Evolutionary conservation across 2,888 invertebrate genomes (phyloP).

Genomic region (Steromphala cineraria): DNA sequence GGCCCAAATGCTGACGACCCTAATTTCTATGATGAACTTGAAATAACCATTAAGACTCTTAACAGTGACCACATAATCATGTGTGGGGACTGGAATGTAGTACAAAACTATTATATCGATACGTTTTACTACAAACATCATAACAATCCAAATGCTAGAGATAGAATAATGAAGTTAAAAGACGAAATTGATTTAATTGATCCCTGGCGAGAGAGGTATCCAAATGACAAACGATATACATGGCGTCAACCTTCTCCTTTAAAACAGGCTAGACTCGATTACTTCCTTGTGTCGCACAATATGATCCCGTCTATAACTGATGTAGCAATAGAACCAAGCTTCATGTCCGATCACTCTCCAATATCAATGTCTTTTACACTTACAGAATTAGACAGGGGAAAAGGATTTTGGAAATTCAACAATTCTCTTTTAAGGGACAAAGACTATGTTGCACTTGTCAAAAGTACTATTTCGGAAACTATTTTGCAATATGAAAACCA

Average conservation of each 20-base stretch:
- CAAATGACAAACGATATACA: neutral
- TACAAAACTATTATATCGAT: neutral
- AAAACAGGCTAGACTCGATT: slow-evolving; percentile 22
- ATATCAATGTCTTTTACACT: slow-evolving; percentile 10
- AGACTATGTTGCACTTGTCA: neutral
- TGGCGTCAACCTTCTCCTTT: slow-evolving; percentile 15
- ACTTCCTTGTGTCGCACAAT: slow-evolving; percentile 13
- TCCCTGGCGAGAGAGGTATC: neutral
- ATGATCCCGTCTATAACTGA: neutral
- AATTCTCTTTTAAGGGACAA: slow-evolving; percentile 13
- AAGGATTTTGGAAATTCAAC: slow-evolving; percentile 28
- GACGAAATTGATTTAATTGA: slow-evolving; percentile 18
- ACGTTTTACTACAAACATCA: slow-evolving; percentile 2
- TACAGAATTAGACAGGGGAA: neutral
- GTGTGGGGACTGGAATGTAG: slow-evolving; percentile 24
- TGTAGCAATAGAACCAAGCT: slow-evolving; percentile 12
- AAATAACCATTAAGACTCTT: neutral
- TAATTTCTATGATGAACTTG: slow-evolving; percentile 17
- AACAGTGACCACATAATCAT: neutral
- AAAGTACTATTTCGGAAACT: too few species aligned
- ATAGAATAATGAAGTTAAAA: neutral
- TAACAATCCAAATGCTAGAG: slow-evolving; percentile 23
- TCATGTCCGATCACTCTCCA: slow-evolving; percentile 12
- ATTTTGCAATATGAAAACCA: too few species aligned
- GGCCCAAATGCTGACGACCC: slow-evolving; percentile 24